These are phyloP conservation scores for Eriocheir sinensis DNA, from an alignment of 1,140 invertebrate species.

Conservation along the genomic window DNA sequence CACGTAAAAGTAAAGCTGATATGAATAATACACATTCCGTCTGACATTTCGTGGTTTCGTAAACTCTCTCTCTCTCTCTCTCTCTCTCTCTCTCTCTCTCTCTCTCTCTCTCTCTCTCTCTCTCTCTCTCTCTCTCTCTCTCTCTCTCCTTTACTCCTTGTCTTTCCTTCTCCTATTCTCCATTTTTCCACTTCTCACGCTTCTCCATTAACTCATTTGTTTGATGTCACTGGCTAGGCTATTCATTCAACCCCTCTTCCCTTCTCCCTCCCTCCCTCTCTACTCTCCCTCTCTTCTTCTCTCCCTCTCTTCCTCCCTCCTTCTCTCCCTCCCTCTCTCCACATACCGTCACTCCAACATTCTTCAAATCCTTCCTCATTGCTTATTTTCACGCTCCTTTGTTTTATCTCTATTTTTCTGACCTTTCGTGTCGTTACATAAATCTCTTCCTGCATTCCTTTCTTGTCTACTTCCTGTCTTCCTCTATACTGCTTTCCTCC, in stretches of 20 bases:
- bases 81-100: slow-evolving; percentile 42
- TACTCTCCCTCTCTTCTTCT: neutral
- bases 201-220: no score
- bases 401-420: neutral
- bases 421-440: neutral
- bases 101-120: neutral
- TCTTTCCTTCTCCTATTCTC: neutral
- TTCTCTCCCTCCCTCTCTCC: slow-evolving; percentile 43
- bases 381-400: no score
- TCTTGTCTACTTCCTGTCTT: no score
- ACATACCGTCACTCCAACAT: no score
- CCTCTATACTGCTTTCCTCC: neutral
- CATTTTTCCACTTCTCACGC: neutral
- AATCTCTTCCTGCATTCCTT: no score
- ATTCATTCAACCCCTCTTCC: no score
- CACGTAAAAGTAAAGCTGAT: neutral
- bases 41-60: neutral
- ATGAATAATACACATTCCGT: neutral
- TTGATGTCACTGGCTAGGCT: no score
- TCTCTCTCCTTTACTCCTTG: no score
- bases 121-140: neutral
- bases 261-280: neutral
- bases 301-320: neutral
- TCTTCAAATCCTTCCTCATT: neutral
- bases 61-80: neutral